Evolutionary conservation across 2,888 invertebrate genomes (phyloP), one percentile per base, ranked within the genome.

Genomic region (Xylota sylvarum): DNA sequence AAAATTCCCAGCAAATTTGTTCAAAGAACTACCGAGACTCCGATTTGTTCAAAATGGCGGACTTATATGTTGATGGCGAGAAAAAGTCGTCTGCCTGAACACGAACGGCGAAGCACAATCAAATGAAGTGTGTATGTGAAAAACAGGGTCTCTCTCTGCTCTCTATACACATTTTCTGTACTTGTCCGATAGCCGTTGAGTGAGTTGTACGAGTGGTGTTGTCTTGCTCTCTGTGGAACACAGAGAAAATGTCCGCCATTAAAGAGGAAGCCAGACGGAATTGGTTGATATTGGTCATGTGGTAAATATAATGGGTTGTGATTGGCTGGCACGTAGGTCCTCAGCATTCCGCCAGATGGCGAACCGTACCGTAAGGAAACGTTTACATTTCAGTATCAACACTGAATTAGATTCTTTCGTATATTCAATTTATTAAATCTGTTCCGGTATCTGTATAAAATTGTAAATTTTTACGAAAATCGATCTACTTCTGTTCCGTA

Each of bases 71-170:
- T 86, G 85, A 86, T 81, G 77, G 82, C 86, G 70, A 86, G 86
- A 86, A 86, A 81, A 81, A 86, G 62, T 82, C 77, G 82, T 73
- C 82, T 82, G 86, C 77, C 76, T 70, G 67, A 77, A 73, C 86
- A 86, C 86, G 73, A 82, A 86, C 86, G 78, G 77, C 73, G 77
- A 73, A 82, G 73, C 67, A 86, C 77, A 86, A 78, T 77, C 81
- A 55, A 86, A 81, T 85, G 81, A 77, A 81, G 62, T 74, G 48
- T 86, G 77, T 86, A 88, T 89, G 89, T 88, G 89, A 89, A 96
- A 95, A 96, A 97, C 65, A 74, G 76, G 50, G 65, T 76, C 95
- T 97, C 97, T 96, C 96, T 96, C 96, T 96, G 96, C 97, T 97
- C 97, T 97, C 97, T 97, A 88, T 86, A 88, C 97, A 95, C 43